Base-by-base conservation (phyloP, 1,140 invertebrate genomes). In the Diplogasteroides magnus region DNA sequence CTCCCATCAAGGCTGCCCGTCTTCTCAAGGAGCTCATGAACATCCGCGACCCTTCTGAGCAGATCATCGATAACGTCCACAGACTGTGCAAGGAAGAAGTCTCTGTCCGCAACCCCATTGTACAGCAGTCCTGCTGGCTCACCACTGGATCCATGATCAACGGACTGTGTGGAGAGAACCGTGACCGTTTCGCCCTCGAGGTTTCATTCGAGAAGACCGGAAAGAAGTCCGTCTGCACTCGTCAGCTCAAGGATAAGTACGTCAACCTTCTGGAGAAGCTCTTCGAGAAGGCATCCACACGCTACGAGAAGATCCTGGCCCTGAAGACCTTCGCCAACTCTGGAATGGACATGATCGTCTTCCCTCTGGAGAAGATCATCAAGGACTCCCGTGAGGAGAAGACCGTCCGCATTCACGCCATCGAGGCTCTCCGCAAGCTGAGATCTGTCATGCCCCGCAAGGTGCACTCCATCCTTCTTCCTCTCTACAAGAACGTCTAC, bases 241-340 rank as follows among this genome's bases (percentile, higher is more conserved):
- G 60, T 59, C 56, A 69, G 11, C 65, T 57, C 25, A 79, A 79
- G 68, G 67, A 81, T 60, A 31, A 67, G 56, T 79, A 75, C 73
- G 60, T 79, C 56, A 58, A 77, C 67, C 59, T 37, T 26, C 70
- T 79, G 14, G 31, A 79, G 19, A 65, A 77, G 31, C 60, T 71
- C 61, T 76, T 68, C 57, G 62, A 75, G 31, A 37, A 31, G 19
- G 64, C 75, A 31, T 31, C 77, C 11, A 61, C 58, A 55, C 59
- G 68, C 25, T 65, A 77, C 67, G 77, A 81, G 63, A 81, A 82
- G 65, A 59, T 81, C 27, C 62, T 82, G 57, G 74, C 71, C 26
- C 64, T 80, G 56, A 79, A 78, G 62, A 61, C 74, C 23, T 56
- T 80, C 15, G 78, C 74, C 60, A 80, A 80, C 32, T 79, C 78